Evolutionary conservation across 2,113 vertebrate species (phyloP), one percentile per base, ranked within the genome.

Genomic region (Tachysurus fulvidraco): DNA sequence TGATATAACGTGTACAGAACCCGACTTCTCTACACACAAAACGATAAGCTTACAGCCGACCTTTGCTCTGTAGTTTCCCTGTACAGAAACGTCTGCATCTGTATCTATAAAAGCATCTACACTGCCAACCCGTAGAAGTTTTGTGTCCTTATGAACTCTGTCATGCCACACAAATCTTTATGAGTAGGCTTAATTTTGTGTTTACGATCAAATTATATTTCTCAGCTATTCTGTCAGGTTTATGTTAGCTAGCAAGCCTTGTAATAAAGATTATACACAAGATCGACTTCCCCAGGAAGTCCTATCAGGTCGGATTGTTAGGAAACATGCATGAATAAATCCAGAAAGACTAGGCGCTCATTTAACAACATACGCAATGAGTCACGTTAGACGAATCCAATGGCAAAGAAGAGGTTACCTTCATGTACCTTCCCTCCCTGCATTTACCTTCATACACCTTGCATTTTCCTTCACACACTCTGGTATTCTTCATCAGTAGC

Each of bases 21-120:
- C 28, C 21, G 12, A 41, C 78, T 77, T 78, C 60, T 62, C 80
- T 41, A 85, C 60, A 85, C 62, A 55, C 85, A 83, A 64, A 55
- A 89, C 16, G 13, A 36, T n/a, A 17, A 9, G 46, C 44, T 44
- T 77, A 77, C 36, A 50, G 28, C 52, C 17, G 69, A 85, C 69
- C 71, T 69, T 83, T 55, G 12, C 13, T 59, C 44, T 80, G 19
- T 41, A 57, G 13, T n/a, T 36, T 78, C 36, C 36, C 36, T 36
- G 8, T 14, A 17, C 19, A 64, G 9, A 81, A 60, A 23, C 16
- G 21, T 54, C 17, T 4, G 8, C 21, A 1, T 59, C 2, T 21
- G 17, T 17, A 3, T 83, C 25, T 44, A 80, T 30, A 17, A 77
- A 77, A 52, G 5, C n/a, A 55, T 30, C 3, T 19, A 54, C 13